Base-by-base conservation (phyloP, 2,888 invertebrate genomes). In the Gymnoscelis rufifasciata region DNA sequence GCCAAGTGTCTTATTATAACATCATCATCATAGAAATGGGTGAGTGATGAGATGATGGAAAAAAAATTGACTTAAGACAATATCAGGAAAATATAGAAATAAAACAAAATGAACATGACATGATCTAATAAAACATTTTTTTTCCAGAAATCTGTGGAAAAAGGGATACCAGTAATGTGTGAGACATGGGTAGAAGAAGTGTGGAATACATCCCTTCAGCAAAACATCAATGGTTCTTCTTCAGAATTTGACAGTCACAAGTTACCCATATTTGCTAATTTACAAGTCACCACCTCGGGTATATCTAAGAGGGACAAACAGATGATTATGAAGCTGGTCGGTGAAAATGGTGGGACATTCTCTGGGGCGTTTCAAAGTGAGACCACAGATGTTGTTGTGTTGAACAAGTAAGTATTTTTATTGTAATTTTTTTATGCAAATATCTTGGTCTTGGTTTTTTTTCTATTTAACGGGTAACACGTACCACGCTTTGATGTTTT, bases 201-300 rank as follows among this genome's bases (percentile, higher is more conserved):
- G 0, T 98, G 97, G 97, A 83, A 93, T 8, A 84, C 88, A 1
- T 94, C 94, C 41, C 84, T 92, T 31, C 80, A 74, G 0, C 79
- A 89, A 40, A 92, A 91, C 57, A 77, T 94, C 0, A 83, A 83
- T 35, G 94, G 92, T 0, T 83, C 90, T 0, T 93, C 94, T 52
- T 52, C 82, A 0, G 89, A 90, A 41, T 96, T 96, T 66, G 68
- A 90, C 10, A 73, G 78, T 38, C 84, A 90, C 57, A 80, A 75
- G 8, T 56, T 91, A 69, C 94, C 94, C 0, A 86, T 94, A 0
- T 97, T 98, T 73, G 91, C 93, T 52, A 94, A 94, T 44, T 83
- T 96, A 0, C 90, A 91, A 59, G 91, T 97, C 1, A 94, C 94
- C 0, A 92, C 94, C 0, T 95, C 97, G 0, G 95, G 95, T 7